Conservation (phyloP, 2,888 invertebrate species). For the Apomyelois bistriatella region DNA sequence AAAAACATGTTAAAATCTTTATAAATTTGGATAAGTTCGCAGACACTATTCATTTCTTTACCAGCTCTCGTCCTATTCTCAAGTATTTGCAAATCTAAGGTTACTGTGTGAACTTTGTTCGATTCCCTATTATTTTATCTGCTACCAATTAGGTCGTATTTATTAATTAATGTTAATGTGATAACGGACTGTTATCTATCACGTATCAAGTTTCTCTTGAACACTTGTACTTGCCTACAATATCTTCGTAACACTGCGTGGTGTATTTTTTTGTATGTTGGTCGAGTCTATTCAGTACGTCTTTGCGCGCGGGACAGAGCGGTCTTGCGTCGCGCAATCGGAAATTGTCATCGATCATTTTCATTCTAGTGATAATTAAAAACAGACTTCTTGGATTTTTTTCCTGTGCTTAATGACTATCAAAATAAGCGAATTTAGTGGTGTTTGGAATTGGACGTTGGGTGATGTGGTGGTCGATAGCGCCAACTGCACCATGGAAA, state of each 20-base stretch:
- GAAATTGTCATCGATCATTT: slow-evolving; percentile 26
- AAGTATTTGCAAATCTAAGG: slow-evolving; percentile 18
- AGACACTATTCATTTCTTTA: neutral
- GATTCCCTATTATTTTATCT: slow-evolving; percentile 43
- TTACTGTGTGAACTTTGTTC: slow-evolving; percentile 37
- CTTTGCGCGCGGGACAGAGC: slow-evolving; percentile 13
- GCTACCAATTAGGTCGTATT: slow-evolving; percentile 55
- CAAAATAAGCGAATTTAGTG: slow-evolving; percentile 51
- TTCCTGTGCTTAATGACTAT: slow-evolving; percentile 28
- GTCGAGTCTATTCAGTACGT: slow-evolving; percentile 2
- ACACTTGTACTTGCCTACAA: slow-evolving; percentile 17
- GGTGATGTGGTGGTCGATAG: slow-evolving; percentile 60
- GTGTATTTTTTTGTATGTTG: neutral
- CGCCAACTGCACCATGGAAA: slow-evolving; percentile 58
- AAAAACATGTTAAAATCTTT: neutral
- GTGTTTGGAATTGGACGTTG: slow-evolving; percentile 49
- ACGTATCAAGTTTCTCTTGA: slow-evolving; percentile 38
- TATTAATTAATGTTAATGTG: slow-evolving; percentile 50
- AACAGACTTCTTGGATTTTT: slow-evolving; percentile 11
- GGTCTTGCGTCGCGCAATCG: slow-evolving; percentile 25
- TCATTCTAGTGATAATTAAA: slow-evolving; percentile 12
- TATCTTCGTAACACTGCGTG: neutral
- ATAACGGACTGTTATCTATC: slow-evolving; percentile 48
- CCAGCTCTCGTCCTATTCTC: neutral
- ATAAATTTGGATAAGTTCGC: neutral